Evolutionary conservation across 2,888 invertebrate genomes (phyloP).

Genomic region (Pseudoips prasinana): DNA sequence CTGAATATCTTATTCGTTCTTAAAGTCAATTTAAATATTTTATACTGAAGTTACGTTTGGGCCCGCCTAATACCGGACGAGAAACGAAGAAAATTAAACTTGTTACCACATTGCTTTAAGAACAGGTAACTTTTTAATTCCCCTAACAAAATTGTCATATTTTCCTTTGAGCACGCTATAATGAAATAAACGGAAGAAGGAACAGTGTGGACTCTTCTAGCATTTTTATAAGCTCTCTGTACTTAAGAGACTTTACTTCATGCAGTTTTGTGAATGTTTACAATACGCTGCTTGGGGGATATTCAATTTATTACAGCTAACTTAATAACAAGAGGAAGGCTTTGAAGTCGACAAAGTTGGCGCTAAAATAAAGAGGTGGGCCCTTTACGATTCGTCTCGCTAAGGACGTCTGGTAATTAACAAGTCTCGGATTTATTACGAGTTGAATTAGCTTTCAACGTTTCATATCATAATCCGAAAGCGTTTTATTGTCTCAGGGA

Average conservation of each 20-base stretch:
- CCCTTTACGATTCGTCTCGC: conserved; percentile 52
- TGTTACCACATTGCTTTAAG: conserved; percentile 65
- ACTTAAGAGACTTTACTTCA: conserved; percentile 20
- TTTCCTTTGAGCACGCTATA: conserved; percentile 61
- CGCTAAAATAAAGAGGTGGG: conserved; percentile 54
- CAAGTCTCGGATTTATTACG: conserved; percentile 71
- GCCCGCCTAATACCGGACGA: conserved; percentile 48
- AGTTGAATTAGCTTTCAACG: conserved; percentile 70
- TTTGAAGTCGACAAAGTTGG: conserved; percentile 57
- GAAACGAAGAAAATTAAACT: conserved; percentile 63
- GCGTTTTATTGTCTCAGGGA: conserved; percentile 63
- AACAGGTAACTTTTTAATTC: conserved; percentile 75
- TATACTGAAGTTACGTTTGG: conserved; percentile 44
- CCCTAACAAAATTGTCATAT: conserved; percentile 69
- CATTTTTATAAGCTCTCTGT: conserved; percentile 58
- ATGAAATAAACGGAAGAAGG: conserved; percentile 60
- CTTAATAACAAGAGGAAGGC: conserved; percentile 50
- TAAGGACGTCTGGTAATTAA: conserved; percentile 62
- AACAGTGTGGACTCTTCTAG: conserved; percentile 38
- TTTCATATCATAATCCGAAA: conserved; percentile 74
- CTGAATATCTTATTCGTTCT: conserved; percentile 41
- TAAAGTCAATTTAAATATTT: conserved; percentile 57
- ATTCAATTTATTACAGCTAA: conserved; percentile 47
- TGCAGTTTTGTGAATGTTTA: conserved; percentile 43
- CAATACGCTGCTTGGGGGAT: conserved; percentile 36